Base-by-base conservation (phyloP, 2,113 vertebrate species). In the Sebastes schlegelii region DNA sequence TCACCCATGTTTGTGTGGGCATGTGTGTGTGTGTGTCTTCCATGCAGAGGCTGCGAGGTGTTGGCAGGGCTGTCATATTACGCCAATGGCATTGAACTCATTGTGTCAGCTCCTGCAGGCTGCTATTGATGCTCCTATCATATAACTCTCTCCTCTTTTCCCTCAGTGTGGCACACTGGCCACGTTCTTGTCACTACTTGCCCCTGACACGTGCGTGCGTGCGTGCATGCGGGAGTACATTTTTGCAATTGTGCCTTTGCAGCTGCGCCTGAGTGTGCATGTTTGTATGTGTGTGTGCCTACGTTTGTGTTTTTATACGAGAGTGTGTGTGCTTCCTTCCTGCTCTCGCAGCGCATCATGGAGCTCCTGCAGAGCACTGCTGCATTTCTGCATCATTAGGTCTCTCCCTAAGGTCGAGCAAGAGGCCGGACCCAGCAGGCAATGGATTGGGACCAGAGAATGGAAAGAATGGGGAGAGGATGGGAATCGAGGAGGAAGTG, bases 21-120 rank as follows among this genome's bases (percentile, higher is more conserved):
- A 48, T 66, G 78, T 74, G 73, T 21, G 16, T 57, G n/a, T 64
- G 77, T 81, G 74, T 76, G 52, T 81, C 61, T 79, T 77, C 72
- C 63, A 85, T 79, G 83, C 84, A 85, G 74, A 76, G 82, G 78
- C 80, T 88, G 80, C n/a, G 67, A 91, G 91, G 84, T 93, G 86
- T 92, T 89, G 80, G 92, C 87, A 75, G 67, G 82, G 34, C 85
- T 92, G 88, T 92, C 92, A 88, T 89, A 91, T 91, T 71, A 77
- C 75, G 84, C 90, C 91, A 86, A 45, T 85, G 89, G 88, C 79
- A 5, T 65, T 88, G 88, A 87, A 88, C 92, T 92, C 90, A 92
- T 89, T 89, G 89, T 93, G 93, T 92, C 92, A 93, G 69, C 75
- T 90, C 84, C 90, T 86, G 78, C 83, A 79, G 93, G 92, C 89